phyloP scores from a whole-genome alignment of 2,113 vertebrate genomes.

The Rhadina sibilatrix region DNA sequence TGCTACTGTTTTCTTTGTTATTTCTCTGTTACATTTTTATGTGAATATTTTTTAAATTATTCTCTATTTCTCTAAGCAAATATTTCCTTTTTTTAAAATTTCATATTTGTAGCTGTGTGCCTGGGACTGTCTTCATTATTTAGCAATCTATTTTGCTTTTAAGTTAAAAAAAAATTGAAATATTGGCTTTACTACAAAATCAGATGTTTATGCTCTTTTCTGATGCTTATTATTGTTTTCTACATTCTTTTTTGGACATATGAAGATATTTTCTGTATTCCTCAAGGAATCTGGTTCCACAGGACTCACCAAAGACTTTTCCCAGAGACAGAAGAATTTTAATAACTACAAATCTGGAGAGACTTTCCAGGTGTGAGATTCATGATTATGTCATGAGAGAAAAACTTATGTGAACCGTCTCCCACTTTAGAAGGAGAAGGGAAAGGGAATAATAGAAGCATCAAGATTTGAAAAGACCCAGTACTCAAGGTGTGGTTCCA shows the following conservation, averaged over 20 bases:
- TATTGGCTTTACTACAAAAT: neutral
- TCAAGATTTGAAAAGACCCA: neutral
- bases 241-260: neutral
- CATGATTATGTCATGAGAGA: neutral
- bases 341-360: neutral
- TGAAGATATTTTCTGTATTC: neutral
- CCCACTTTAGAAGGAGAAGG: neutral
- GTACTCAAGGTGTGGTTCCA: rapidly evolving
- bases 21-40: neutral
- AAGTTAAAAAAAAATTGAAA: neutral
- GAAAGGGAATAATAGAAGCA: neutral
- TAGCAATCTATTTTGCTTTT: neutral
- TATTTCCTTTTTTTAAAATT: neutral
- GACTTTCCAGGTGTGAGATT: neutral
- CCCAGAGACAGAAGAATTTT: neutral
- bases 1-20: neutral
- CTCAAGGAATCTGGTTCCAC: neutral
- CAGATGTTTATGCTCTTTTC: neutral
- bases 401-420: neutral
- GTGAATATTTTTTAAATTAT: neutral
- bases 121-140: neutral
- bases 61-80: neutral
- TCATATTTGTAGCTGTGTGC: neutral
- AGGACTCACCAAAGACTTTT: neutral
- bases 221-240: neutral